Percentiles rank a stretch among this genome's conserved stretches.
Conservation (phyloP, 2,797 vertebrate genomes). For the Otolemur crassicaudatus region DNA sequence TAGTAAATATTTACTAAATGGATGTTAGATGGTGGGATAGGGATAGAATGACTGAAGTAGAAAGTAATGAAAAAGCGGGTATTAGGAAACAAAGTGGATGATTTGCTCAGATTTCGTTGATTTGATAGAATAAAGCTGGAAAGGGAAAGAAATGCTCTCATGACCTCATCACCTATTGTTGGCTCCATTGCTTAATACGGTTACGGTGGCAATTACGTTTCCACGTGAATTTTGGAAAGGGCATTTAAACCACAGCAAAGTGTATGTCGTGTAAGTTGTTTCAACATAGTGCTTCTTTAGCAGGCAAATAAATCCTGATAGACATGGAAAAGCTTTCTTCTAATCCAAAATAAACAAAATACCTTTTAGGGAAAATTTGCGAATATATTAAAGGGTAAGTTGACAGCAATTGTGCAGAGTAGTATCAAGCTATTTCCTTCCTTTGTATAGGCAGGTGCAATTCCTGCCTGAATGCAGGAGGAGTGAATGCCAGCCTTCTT, state of each 20-base stretch:
- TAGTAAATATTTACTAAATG: background rate
- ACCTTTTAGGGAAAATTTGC: conserved; percentile 43
- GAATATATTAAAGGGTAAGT: conserved; percentile 11
- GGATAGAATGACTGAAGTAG: background rate
- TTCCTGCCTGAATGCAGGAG: conserved; percentile 15
- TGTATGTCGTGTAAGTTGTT: background rate
- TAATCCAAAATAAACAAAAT: conserved; percentile 60
- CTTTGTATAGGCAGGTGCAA: background rate
- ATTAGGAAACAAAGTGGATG: background rate
- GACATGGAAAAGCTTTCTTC: background rate
- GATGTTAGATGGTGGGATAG: background rate
- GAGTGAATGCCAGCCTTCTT: conserved; percentile 63
- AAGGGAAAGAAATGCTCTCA: background rate
- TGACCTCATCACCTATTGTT: background rate
- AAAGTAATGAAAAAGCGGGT: background rate
- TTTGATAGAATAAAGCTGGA: background rate
- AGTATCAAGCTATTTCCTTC: background rate
- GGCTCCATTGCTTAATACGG: background rate
- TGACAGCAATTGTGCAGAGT: conserved; percentile 24
- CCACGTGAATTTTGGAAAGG: background rate
- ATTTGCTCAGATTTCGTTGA: background rate
- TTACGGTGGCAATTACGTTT: background rate
- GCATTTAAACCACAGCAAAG: background rate
- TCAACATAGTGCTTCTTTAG: background rate
- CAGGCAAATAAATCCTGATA: background rate